phyloP scores from a whole-genome alignment of 2,113 vertebrate species.

The Toxotes chatareus region DNA sequence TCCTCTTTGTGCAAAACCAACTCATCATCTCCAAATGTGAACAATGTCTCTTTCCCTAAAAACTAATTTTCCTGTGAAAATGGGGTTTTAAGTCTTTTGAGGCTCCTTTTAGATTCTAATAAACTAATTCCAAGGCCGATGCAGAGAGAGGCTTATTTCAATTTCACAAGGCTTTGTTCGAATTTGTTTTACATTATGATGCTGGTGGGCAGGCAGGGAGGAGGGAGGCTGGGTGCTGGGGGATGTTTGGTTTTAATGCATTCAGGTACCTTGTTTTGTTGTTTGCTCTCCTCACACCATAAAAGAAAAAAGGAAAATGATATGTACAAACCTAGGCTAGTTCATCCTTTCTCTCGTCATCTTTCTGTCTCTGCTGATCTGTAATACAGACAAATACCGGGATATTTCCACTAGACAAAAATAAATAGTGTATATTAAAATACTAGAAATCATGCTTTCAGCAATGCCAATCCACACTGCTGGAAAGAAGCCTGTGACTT shows the following conservation, averaged over 20 bases:
- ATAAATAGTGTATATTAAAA: constrained; percentile 41
- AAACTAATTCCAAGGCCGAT: constrained; percentile 75
- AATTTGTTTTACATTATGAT: constrained; percentile 81
- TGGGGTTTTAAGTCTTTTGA: constrained; percentile 78
- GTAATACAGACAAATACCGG: constrained; percentile 20
- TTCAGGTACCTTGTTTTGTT: constrained; percentile 61
- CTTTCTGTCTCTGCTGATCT: constrained; percentile 23
- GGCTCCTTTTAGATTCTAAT: constrained; percentile 81
- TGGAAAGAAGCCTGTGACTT: background rate
- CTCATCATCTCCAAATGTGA: constrained; percentile 71
- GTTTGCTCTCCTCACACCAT: constrained; percentile 47
- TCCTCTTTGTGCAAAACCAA: constrained; percentile 62
- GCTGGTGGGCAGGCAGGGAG: constrained; percentile 40
- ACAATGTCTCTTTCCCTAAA: constrained; percentile 71
- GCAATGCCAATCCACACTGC: background rate
- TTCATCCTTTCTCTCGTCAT: constrained; percentile 11
- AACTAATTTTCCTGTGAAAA: constrained; percentile 80
- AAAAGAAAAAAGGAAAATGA: constrained; percentile 17
- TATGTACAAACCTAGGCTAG: background rate
- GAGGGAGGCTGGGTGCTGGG: background rate
- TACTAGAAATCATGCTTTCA: constrained; percentile 21
- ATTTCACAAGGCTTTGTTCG: constrained; percentile 77
- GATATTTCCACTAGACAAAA: constrained; percentile 2
- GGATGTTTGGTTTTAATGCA: constrained; percentile 59
- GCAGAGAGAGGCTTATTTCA: constrained; percentile 71